Base-by-base conservation (phyloP, 2,888 invertebrate species). In the Calameuta filiformis region DNA sequence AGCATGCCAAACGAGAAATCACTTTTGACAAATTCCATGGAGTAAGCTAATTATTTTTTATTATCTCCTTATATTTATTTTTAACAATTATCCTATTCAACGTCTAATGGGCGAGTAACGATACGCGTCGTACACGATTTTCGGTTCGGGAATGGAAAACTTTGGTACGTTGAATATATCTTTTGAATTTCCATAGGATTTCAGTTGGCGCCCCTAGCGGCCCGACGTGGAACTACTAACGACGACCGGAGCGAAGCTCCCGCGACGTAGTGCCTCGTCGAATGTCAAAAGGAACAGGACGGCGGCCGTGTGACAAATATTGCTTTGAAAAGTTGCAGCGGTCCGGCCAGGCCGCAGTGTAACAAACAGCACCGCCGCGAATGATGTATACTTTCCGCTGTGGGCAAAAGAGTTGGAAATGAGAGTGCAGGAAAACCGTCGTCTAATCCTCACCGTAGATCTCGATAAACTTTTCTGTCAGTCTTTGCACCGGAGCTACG, bases 331-430 rank as follows among this genome's bases (percentile, higher is more conserved):
- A 37, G 77, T 75, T 75, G 77, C 40, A 69, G 75, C 75, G 69
- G 40, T 69, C 40, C 40, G 40, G 56, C 56, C 56, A 9, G 9
- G 56, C 34, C 73, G 30, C 68, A 31, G 40, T 33, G 73, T 77
- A 77, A 73, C 77, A 77, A 77, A 77, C 77, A 75, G 69, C 69
- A 35, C 68, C 4, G 40, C 74, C 71, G 74, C 69, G 77, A 75
- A 75, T 75, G 75, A 75, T 77, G 77, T 75, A 77, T 77, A 74
- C 69, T 77, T 77, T 75, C 40, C 77, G 77, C 71, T 33, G 31
- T 12, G 71, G 30, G 71, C 33, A 33, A 33, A 71, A 12, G 31
- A 33, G 33, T 31, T 33, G 31, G 31, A 71, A 71, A 71, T 33
- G 30, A 31, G 71, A 71, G 56, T 56, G 56, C 56, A 56, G 23